A percentile compares a stretch with the other conserved stretches of the same genome.
Evolutionary conservation across 2,113 vertebrate genomes (phyloP).

Genomic region (Eubucco bourcierii): DNA sequence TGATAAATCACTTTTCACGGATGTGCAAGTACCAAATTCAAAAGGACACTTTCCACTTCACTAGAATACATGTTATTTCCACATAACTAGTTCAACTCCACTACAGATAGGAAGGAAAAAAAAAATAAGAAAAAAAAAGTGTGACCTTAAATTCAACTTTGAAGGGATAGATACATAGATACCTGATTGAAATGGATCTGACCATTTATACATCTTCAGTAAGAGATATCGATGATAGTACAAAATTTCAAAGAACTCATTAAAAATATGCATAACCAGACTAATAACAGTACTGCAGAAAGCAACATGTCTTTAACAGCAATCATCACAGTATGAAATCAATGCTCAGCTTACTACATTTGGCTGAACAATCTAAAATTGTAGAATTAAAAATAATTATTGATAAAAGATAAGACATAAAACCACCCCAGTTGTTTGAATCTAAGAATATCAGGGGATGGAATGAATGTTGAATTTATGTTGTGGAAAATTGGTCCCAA

Average conservation of each 20-base stretch:
- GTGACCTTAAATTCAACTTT: neutral
- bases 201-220: neutral
- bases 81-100: neutral
- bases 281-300: constrained; percentile 17
- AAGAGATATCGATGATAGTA: neutral
- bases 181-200: neutral
- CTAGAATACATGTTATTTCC: neutral
- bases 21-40: neutral
- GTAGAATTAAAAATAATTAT: constrained; percentile 70
- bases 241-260: neutral
- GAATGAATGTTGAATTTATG: constrained; percentile 81
- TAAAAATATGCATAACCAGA: neutral
- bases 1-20: neutral
- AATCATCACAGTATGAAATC: constrained; percentile 47
- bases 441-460: constrained; percentile 72
- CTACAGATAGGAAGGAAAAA: neutral
- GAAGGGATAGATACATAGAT: neutral
- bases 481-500: constrained; percentile 86
- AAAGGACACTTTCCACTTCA: neutral
- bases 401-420: constrained; percentile 63
- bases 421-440: constrained; percentile 62
- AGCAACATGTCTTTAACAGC: constrained; percentile 24
- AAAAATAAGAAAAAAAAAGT: neutral
- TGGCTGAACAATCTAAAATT: constrained; percentile 49
- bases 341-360: constrained; percentile 38